phyloP scores from a whole-genome alignment of 53 echinoderm and acorn worm species.

The Antedon mediterranea region DNA sequence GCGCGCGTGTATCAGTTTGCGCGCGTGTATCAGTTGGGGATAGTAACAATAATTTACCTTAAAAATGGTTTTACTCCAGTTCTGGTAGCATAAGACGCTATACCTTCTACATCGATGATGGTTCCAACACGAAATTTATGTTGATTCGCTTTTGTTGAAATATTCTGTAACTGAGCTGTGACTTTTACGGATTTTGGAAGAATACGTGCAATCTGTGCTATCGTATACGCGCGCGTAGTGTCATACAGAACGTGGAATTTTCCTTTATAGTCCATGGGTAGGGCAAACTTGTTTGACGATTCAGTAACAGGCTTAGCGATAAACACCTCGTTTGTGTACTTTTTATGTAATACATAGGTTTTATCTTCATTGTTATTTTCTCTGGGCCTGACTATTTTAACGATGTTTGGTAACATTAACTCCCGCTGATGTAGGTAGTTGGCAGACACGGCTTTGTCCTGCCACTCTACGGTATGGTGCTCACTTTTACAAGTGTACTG shows the following conservation, averaged over 20 bases:
- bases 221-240: background rate
- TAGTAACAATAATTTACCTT: background rate
- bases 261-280: background rate
- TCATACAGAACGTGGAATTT: background rate
- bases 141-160: background rate
- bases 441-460: background rate
- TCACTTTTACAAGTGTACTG: too few relatives aligned
- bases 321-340: background rate
- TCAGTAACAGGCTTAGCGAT: background rate
- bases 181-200: background rate
- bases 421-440: background rate
- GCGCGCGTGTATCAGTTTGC: too few relatives aligned
- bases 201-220: background rate
- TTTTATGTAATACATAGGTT: background rate
- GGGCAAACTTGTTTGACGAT: background rate
- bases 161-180: background rate
- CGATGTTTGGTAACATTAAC: background rate
- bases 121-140: background rate
- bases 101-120: background rate
- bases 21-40: too few relatives aligned
- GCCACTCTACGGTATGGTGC: background rate
- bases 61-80: background rate
- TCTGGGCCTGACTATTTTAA: background rate
- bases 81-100: background rate
- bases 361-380: background rate